Percentiles rank a stretch among this genome's conserved stretches.
phyloP scores from a whole-genome alignment of 2,888 invertebrate genomes.

The Zygaena filipendulae region DNA sequence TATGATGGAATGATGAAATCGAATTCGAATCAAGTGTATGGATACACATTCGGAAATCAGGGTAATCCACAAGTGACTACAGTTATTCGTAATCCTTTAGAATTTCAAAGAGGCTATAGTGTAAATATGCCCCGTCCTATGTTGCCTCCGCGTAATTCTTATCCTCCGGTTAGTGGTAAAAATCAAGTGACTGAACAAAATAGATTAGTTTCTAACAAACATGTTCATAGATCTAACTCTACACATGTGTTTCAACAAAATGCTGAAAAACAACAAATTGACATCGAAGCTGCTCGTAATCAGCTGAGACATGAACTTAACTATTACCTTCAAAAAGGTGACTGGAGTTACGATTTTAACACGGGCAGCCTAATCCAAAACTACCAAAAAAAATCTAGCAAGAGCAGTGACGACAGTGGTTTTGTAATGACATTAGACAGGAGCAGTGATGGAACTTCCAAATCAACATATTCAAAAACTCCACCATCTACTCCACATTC shows the following conservation, averaged over 20 bases:
- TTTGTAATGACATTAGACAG: slow-evolving; percentile 63
- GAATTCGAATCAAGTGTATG: slow-evolving; percentile 59
- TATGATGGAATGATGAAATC: slow-evolving; percentile 46
- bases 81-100: slow-evolving; percentile 64
- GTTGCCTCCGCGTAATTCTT: slow-evolving; percentile 72
- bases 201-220: slow-evolving; percentile 59
- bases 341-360: slow-evolving; percentile 61
- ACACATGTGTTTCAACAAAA: slow-evolving; percentile 68
- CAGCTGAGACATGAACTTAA: slow-evolving; percentile 58
- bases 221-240: slow-evolving; percentile 72
- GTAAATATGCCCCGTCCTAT: slow-evolving; percentile 68
- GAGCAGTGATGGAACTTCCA: slow-evolving; percentile 60
- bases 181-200: slow-evolving; percentile 61
- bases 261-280: slow-evolving; percentile 44
- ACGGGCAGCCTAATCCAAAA: slow-evolving; percentile 61
- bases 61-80: slow-evolving; percentile 61
- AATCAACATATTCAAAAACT: slow-evolving; percentile 59
- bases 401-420: slow-evolving; percentile 62
- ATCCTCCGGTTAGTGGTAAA: slow-evolving; percentile 70
- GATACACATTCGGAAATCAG: slow-evolving; percentile 66
- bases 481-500: slow-evolving; percentile 61
- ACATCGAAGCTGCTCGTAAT: slow-evolving; percentile 55
- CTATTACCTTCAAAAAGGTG: slow-evolving; percentile 60
- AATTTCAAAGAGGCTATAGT: slow-evolving; percentile 67
- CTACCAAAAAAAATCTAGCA: slow-evolving; percentile 61